A percentile compares a stretch with the other conserved stretches of the same genome.
phyloP scores from a whole-genome alignment of 2,797 vertebrate genomes.

The Monodelphis domestica region DNA sequence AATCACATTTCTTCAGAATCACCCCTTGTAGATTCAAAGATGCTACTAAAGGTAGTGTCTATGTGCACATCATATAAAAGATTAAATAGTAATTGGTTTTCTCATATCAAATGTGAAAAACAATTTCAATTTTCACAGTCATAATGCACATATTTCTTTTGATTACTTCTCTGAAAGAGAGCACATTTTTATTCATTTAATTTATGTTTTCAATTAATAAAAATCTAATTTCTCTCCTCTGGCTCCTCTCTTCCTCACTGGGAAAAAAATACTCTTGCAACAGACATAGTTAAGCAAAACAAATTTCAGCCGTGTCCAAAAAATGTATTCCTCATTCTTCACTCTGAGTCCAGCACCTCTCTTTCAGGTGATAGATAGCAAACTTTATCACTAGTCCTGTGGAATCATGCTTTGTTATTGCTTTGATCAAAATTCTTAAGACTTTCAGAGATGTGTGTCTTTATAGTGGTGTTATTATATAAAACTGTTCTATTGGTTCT shows the following conservation, averaged over 20 bases:
- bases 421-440: background rate
- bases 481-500: background rate
- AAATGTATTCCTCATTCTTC: too few species aligned
- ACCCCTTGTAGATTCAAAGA: background rate
- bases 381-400: too few species aligned
- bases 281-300: too few species aligned
- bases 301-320: too few species aligned
- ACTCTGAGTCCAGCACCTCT: too few species aligned
- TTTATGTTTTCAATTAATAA: background rate
- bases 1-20: background rate
- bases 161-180: background rate
- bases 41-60: background rate
- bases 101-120: background rate
- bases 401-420: too few species aligned
- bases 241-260: too few species aligned
- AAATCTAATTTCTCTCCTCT: background rate
- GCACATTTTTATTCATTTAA: background rate
- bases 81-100: background rate
- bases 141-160: background rate
- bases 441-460: background rate
- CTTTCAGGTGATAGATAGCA: too few species aligned
- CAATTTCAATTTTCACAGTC: background rate
- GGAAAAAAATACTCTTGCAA: background rate
- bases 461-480: background rate
- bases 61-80: background rate